phyloP scores from a whole-genome alignment of 2,113 vertebrate species.

The Microtus ochrogaster region DNA sequence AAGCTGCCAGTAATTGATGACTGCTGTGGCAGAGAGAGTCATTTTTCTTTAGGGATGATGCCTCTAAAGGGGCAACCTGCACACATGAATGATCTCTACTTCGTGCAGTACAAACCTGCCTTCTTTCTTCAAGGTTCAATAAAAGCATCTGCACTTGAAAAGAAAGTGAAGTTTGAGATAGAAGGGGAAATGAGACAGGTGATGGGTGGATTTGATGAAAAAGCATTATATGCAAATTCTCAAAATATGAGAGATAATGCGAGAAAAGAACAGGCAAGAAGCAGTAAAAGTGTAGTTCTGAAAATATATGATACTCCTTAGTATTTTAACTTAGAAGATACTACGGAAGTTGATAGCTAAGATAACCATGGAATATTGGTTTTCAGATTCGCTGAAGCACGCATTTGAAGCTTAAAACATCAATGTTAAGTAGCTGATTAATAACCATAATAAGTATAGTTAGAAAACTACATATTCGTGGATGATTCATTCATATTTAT shows the following conservation, averaged over 20 bases:
- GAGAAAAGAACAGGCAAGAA: not conserved
- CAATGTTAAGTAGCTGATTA: not conserved
- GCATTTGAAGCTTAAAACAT: not conserved
- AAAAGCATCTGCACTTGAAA: not conserved
- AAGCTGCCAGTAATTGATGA: not conserved
- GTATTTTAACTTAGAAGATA: not conserved
- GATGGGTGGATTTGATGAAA: not conserved
- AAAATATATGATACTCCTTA: not conserved
- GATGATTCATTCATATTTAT: constrained; percentile 17
- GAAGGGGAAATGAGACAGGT: not conserved
- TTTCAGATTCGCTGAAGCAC: not conserved
- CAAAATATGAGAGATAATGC: not conserved
- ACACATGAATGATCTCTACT: not conserved
- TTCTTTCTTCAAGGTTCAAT: not conserved
- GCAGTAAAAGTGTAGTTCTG: not conserved
- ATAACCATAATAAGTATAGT: not conserved
- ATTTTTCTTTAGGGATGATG: not conserved
- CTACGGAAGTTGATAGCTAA: not conserved
- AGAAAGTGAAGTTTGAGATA: not conserved
- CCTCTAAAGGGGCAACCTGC: not conserved
- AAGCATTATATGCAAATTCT: not conserved
- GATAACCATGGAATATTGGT: not conserved
- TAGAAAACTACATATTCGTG: not conserved
- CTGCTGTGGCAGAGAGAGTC: not conserved
- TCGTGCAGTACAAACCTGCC: not conserved